Base-by-base conservation (phyloP, 2,113 vertebrate species). In the Anarrhichthys ocellatus region DNA sequence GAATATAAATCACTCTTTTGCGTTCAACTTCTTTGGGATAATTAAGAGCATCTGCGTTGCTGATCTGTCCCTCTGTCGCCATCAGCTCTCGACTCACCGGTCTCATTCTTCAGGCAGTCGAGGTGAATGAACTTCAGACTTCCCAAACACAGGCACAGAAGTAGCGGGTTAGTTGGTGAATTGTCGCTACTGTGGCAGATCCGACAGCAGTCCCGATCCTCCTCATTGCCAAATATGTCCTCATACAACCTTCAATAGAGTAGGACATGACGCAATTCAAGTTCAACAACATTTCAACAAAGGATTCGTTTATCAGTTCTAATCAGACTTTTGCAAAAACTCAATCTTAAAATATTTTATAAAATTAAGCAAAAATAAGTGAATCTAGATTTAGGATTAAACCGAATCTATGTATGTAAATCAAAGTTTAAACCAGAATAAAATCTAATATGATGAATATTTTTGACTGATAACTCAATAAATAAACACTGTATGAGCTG, bases 151-250 rank as follows among this genome's bases (percentile, higher is more conserved):
- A 95, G 96, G 88, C 96, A 97, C 17, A 96, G 96, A 64, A 95
- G 94, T 82, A 97, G 92, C 42, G 95, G 94, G 88, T 97, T 96
- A 44, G 88, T 92, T 48, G 92, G 92, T 68, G 94, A 95, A 4
- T 68, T 64, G 29, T 94, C 92, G 34, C 94, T 93, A 89, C 94
- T 92, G 91, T 96, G 95, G 92, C 97, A 97, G 88, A 96, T 96
- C 87, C 96, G 95, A 90, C 96, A 96, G 54, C 93, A 83, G 74
- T 96, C 94, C 72, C 92, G 95, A 44, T 96, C 95, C 70, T 97
- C 96, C 73, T 97, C 96, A 75, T 44, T 4, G 1, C 96, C 95
- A 58, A 96, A 95, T 63, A 95, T 95, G 90, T 97, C 67, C 4
- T n/a, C 95, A 77, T 96, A 94, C 42, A 96, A 92, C 78, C 96